Percentiles rank a stretch among this genome's conserved stretches.
These are phyloP conservation scores for Ochlodes sylvanus DNA, from an alignment of 2,888 invertebrate genomes.

Conservation along the genomic window DNA sequence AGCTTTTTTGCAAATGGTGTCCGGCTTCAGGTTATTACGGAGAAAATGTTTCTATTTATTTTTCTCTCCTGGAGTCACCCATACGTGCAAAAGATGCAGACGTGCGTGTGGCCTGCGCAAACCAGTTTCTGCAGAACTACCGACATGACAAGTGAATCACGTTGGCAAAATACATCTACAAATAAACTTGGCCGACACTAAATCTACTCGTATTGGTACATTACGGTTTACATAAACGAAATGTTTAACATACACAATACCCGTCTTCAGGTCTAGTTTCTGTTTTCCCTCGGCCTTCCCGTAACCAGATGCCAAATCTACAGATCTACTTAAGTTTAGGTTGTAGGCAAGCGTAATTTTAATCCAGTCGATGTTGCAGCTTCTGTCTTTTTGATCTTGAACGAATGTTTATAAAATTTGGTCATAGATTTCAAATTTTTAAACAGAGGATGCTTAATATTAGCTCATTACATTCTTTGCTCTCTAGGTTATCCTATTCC, in stretches of 20 bases:
- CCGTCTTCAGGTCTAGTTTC: slow-evolving; percentile 12
- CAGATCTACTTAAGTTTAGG: slow-evolving; percentile 7
- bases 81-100: slow-evolving; percentile 23
- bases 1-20: slow-evolving; percentile 11
- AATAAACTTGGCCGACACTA: slow-evolving; percentile 22
- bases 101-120: slow-evolving; percentile 29
- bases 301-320: slow-evolving; percentile 26
- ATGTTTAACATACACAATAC: slow-evolving; percentile 32
- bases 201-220: slow-evolving; percentile 29
- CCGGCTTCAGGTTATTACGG: slow-evolving; percentile 25
- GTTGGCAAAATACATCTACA: slow-evolving; percentile 26
- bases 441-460: too few species aligned
- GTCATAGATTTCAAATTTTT: too few species aligned
- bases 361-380: slow-evolving; percentile 16
- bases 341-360: background rate
- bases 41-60: slow-evolving; percentile 33
- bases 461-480: too few species aligned
- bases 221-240: slow-evolving; percentile 30
- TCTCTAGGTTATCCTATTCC: too few species aligned
- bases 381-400: slow-evolving; percentile 9
- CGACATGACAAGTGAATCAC: slow-evolving; percentile 36
- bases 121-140: slow-evolving; percentile 35
- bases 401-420: background rate
- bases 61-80: slow-evolving; percentile 34
- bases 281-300: slow-evolving; percentile 6